Evolutionary conservation across 2,113 vertebrate genomes (phyloP).

Genomic region (Lycaon pictus): DNA sequence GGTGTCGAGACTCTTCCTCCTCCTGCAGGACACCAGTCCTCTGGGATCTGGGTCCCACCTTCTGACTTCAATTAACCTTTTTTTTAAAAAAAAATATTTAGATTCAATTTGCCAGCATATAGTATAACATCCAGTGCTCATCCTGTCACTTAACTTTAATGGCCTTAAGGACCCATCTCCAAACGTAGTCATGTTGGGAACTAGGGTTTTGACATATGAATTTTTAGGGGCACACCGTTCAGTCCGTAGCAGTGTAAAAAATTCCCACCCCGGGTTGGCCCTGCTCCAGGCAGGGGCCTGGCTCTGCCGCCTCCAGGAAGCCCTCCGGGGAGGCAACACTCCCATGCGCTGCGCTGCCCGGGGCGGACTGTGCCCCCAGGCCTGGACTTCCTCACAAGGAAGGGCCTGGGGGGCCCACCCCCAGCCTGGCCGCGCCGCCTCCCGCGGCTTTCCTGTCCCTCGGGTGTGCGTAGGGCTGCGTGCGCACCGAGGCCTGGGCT

Average conservation of each 20-base stretch:
- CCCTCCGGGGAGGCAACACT: fast-evolving
- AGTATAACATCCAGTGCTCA: too few relatives aligned
- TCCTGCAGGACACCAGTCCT: not conserved
- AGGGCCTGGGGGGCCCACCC: fast-evolving
- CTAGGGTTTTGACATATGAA: too few relatives aligned
- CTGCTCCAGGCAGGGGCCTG: not conserved
- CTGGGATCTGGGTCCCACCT: not conserved
- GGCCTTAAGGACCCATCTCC: not conserved
- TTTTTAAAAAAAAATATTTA: too few relatives aligned
- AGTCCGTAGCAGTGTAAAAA: not conserved
- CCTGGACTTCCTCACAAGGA: fast-evolving
- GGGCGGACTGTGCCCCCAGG: fast-evolving
- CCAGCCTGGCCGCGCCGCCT: not conserved
- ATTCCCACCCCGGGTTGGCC: not conserved
- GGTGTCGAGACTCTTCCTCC: too few relatives aligned
- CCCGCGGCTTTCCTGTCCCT: not conserved
- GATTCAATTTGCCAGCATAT: too few relatives aligned
- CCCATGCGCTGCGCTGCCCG: not conserved
- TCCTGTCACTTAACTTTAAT: too few relatives aligned
- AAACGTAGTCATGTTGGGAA: not conserved
- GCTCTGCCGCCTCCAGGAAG: not conserved
- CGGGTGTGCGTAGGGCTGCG: too few relatives aligned
- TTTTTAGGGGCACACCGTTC: not conserved
- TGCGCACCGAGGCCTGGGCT: not conserved
- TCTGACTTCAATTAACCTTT: too few relatives aligned